Evolutionary conservation across 2,888 invertebrate species (phyloP).

Genomic region (Melanostoma mellinum): DNA sequence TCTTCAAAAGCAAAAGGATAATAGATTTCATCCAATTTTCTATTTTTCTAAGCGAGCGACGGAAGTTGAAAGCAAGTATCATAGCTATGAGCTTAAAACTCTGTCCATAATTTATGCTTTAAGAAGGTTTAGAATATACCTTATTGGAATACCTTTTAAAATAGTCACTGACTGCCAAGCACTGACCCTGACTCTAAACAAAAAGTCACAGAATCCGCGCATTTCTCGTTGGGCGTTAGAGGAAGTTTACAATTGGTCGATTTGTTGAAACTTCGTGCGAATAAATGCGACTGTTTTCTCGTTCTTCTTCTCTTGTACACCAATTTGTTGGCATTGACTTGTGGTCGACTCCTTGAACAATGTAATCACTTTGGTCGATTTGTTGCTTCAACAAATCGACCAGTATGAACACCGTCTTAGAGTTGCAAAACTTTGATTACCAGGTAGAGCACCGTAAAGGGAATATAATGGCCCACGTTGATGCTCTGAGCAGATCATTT

Average conservation of each 20-base stretch:
- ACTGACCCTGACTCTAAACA: conserved; percentile 69
- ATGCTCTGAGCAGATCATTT: conserved; percentile 74
- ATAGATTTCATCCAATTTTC: conserved; percentile 74
- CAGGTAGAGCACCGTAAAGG: conserved; percentile 66
- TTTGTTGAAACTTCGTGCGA: no score
- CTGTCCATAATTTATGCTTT: conserved; percentile 32
- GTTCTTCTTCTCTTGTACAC: no score
- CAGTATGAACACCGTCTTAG: no score
- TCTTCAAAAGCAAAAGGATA: conserved; percentile 69
- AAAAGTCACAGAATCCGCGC: conserved; percentile 69
- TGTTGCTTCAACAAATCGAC: no score
- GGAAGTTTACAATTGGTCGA: no score
- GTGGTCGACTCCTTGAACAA: no score
- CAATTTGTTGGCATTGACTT: no score
- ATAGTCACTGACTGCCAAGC: conserved; percentile 75
- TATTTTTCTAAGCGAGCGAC: conserved; percentile 75
- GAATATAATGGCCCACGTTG: conserved; percentile 75
- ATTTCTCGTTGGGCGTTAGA: conserved; percentile 69
- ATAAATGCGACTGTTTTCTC: no score
- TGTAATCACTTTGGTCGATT: no score
- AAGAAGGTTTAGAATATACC: conserved; percentile 26
- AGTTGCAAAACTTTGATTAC: conserved; percentile 71
- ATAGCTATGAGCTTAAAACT: conserved; percentile 33
- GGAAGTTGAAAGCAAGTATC: conserved; percentile 73
- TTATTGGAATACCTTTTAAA: conserved; percentile 70